Base-by-base conservation (phyloP, 2,888 invertebrate species). In the Tenthredo notha region DNA sequence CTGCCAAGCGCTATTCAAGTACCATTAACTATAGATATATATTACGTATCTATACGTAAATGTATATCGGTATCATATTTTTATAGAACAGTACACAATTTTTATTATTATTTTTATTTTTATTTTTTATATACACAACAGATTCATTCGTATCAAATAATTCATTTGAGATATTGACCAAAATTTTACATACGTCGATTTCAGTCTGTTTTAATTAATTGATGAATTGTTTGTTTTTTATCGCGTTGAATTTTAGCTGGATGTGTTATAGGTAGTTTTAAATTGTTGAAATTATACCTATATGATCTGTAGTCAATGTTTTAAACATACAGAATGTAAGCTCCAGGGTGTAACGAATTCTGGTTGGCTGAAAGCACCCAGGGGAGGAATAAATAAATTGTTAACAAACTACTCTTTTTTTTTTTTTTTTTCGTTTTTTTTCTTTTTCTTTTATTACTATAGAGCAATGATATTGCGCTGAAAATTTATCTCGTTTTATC, bases 1-100 rank as follows among this genome's bases (percentile, higher is more conserved):
- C 70, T 70, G 54, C 54, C 54, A n/a, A 9, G 70, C 70, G 37
- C 37, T 70, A 74, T 43, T 74, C 74, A 74, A 74, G 43, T 74
- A 74, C 40, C 74, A 43, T 74, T 43, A 67, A 67, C 67, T 33
- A 25, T 25, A 25, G 10, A 25, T 61, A 25, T 58, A 58, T n/a
- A 7, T n/a, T 40, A 40, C 37, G 5, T 10, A 43, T 7, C 10
- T 43, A 43, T 9, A 47, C 47, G 47, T 47, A 15, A 12, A 18
- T 21, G 29, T 29, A 29, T 12, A 15, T 15, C 18, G 25, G 47
- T 47, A 47, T 25, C 15, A 67, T 65, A 29, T 12, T 21, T 25
- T 15, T 12, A 18, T 29, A 33, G 0, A 67, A 29, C 47, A 47
- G 21, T 12, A 7, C 9, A 25, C 15, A 67, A 25, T 25, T 33